Evolutionary conservation across 2,113 vertebrate species (phyloP).

Genomic region (Corvus moneduloides): DNA sequence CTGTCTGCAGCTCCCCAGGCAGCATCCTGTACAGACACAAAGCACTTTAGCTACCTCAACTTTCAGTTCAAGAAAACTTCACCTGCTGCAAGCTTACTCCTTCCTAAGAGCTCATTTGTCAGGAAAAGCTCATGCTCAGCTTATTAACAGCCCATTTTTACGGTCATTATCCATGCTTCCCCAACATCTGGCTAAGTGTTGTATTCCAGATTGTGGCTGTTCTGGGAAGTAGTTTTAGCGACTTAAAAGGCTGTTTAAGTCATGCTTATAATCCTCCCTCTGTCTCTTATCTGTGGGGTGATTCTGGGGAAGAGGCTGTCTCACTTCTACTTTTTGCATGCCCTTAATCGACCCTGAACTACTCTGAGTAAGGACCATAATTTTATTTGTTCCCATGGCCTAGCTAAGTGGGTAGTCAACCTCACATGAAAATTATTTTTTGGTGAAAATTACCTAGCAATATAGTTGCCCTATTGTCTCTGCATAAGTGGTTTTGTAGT

Average conservation of each 20-base stretch:
- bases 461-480: neutral
- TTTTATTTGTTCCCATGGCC: neutral
- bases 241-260: slow-evolving; percentile 44
- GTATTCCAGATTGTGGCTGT: slow-evolving; percentile 51
- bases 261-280: neutral
- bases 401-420: neutral
- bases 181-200: slow-evolving; percentile 62
- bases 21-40: neutral
- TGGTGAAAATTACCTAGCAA: neutral
- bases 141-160: slow-evolving; percentile 59
- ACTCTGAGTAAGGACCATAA: neutral
- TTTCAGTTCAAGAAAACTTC: neutral
- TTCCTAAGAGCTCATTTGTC: slow-evolving; percentile 49
- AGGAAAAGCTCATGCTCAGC: slow-evolving; percentile 46
- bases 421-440: neutral
- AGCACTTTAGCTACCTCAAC: neutral
- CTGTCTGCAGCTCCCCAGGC: neutral
- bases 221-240: slow-evolving; percentile 35
- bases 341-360: neutral
- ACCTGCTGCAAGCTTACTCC: slow-evolving; percentile 4
- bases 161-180: slow-evolving; percentile 51
- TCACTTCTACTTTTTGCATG: neutral
- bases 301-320: neutral
- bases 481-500: neutral
- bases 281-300: neutral